A percentile compares a stretch with the other conserved stretches of the same genome.
phyloP scores from a whole-genome alignment of 2,797 vertebrate species.

The Delichon dasypus region DNA sequence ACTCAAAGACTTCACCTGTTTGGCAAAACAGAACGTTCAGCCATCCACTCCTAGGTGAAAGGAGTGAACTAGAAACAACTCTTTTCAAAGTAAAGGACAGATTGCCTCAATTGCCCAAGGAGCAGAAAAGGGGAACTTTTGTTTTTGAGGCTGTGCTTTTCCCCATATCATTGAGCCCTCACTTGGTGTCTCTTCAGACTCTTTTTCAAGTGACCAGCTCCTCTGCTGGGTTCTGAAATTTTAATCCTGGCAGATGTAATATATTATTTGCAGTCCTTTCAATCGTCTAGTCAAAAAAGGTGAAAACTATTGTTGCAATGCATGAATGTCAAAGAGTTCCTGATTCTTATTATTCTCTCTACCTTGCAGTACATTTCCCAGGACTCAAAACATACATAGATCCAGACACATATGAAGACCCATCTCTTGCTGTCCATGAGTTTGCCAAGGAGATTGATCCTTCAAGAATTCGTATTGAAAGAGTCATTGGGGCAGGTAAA shows the following conservation, averaged over 20 bases:
- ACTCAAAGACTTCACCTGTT: neutral
- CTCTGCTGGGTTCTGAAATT: neutral
- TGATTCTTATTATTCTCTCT: neutral
- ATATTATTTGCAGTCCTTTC: neutral
- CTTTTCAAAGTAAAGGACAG: neutral
- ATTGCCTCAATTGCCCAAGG: neutral
- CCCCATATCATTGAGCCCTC: neutral
- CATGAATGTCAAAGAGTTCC: neutral
- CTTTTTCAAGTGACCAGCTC: neutral
- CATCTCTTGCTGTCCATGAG: constrained; percentile 93
- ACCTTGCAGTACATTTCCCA: constrained; percentile 85
- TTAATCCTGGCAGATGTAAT: neutral
- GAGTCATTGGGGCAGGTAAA: constrained; percentile 96
- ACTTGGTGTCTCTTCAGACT: neutral
- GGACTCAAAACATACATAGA: constrained; percentile 96
- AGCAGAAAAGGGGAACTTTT: neutral
- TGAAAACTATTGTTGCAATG: neutral
- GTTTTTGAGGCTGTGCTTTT: neutral
- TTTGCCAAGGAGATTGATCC: constrained; percentile 98
- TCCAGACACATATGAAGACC: constrained; percentile 96
- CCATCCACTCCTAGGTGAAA: neutral
- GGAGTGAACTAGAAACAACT: neutral
- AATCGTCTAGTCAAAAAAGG: neutral
- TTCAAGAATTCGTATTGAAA: constrained; percentile 94
- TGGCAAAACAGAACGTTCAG: neutral